Percentiles rank a stretch among this genome's conserved stretches.
Conservation (phyloP, 2,797 vertebrate species). For the Rhodeus uyekii region DNA sequence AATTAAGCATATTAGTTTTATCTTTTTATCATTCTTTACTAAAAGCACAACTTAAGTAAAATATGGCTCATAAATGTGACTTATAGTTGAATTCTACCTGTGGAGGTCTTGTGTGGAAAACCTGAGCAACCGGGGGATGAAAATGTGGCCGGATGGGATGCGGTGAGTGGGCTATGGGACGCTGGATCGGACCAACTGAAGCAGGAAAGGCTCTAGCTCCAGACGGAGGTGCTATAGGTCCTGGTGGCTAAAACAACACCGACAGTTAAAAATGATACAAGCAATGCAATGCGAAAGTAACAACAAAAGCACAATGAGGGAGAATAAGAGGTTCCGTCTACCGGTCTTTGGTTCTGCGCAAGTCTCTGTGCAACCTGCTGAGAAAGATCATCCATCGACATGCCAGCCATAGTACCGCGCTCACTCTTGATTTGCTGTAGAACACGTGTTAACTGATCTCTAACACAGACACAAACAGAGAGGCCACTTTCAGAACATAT, state of each 20-base stretch:
- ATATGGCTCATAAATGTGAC: neutral
- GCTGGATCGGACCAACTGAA: slow-evolving; percentile 55
- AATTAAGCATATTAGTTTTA: neutral
- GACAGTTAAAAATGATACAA: slow-evolving; percentile 2
- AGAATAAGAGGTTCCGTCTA: neutral
- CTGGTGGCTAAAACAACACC: slow-evolving; percentile 67
- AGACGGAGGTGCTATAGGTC: slow-evolving; percentile 73
- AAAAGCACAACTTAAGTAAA: too few species aligned
- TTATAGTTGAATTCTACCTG: slow-evolving; percentile 69
- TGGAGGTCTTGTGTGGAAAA: slow-evolving; percentile 70
- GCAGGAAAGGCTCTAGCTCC: slow-evolving; percentile 37
- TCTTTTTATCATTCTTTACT: neutral
- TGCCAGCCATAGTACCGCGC: slow-evolving; percentile 87
- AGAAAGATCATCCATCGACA: slow-evolving; percentile 87
- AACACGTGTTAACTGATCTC: slow-evolving; percentile 82
- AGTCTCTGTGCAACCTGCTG: slow-evolving; percentile 82
- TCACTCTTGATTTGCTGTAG: slow-evolving; percentile 92
- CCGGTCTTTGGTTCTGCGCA: slow-evolving; percentile 63
- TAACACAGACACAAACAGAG: slow-evolving; percentile 52
- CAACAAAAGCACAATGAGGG: neutral
- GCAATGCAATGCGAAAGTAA: neutral
- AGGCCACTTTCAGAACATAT: neutral
- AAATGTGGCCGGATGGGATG: slow-evolving; percentile 72
- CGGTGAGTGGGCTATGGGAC: slow-evolving; percentile 68
- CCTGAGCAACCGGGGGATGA: slow-evolving; percentile 70